A percentile compares a stretch with the other conserved stretches of the same genome.
Conservation (phyloP, 2,113 vertebrate genomes). For the Oryzias curvinotus region DNA sequence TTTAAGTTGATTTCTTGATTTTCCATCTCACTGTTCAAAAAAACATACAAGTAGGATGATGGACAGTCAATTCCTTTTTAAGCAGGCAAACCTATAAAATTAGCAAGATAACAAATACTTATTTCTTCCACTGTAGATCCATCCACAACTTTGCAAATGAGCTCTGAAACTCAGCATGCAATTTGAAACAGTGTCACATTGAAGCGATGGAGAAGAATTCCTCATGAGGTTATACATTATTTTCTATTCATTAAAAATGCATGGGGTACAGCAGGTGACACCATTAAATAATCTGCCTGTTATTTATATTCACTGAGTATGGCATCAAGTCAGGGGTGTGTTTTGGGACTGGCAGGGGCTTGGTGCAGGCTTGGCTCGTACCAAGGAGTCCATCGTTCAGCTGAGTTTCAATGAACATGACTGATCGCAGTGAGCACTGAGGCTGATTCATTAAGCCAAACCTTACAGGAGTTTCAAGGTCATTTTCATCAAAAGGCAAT, state of each 20-base stretch:
- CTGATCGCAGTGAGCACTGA: slow-evolving; percentile 30
- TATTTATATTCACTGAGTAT: slow-evolving; percentile 12
- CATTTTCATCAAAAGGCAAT: slow-evolving; percentile 42
- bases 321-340: slow-evolving; percentile 21
- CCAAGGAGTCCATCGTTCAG: slow-evolving; percentile 37
- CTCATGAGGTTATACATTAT: neutral
- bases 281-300: slow-evolving; percentile 15
- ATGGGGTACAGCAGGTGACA: slow-evolving; percentile 18
- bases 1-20: too few species aligned
- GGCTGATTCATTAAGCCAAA: slow-evolving; percentile 30
- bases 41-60: too few species aligned
- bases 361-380: slow-evolving; percentile 16
- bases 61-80: too few species aligned
- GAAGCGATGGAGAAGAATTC: slow-evolving; percentile 20
- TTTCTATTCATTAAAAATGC: slow-evolving; percentile 9
- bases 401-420: slow-evolving; percentile 45
- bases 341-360: slow-evolving; percentile 19
- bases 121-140: too few species aligned
- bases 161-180: neutral
- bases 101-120: too few species aligned
- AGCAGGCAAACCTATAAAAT: too few species aligned
- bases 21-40: too few species aligned
- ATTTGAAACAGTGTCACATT: slow-evolving; percentile 5
- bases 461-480: slow-evolving; percentile 60
- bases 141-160: slow-evolving; percentile 1